A percentile compares a stretch with the other conserved stretches of the same genome.
Evolutionary conservation across 2,113 vertebrate genomes (phyloP).

Genomic region (Bos taurus): DNA sequence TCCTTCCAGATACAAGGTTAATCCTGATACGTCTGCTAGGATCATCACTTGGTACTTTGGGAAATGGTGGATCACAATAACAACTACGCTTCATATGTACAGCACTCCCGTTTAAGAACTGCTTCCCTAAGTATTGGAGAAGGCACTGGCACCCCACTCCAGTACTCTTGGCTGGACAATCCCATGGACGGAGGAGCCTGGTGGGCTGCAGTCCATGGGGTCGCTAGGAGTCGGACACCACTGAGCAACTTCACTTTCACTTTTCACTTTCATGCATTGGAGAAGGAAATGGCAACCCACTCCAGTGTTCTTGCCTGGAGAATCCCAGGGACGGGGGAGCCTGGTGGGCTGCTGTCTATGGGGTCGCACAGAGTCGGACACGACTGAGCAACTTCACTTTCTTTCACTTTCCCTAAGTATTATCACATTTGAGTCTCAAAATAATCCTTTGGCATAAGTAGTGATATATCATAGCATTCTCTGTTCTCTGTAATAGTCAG

Average conservation of each 20-base stretch:
- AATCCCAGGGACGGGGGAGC: no score
- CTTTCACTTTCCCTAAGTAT: neutral
- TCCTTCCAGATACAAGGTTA: neutral
- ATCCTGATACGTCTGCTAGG: neutral
- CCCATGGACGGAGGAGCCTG: no score
- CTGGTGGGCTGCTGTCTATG: no score
- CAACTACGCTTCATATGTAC: neutral
- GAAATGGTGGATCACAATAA: neutral
- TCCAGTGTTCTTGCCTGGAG: no score
- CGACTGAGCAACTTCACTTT: no score
- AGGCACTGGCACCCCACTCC: no score
- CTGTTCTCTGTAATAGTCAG: neutral
- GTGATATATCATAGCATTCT: neutral
- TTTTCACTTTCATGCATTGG: neutral
- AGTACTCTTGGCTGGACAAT: no score
- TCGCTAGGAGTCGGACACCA: no score
- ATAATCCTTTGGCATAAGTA: neutral
- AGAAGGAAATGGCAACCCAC: no score
- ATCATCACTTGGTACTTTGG: neutral
- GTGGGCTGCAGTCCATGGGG: no score
- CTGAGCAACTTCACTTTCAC: no score
- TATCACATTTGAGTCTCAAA: neutral
- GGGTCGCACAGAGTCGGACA: no score
- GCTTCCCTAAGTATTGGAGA: neutral
- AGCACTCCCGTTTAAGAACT: neutral